Conservation (phyloP, 35 echinoderm and acorn worm species). For the Patiria miniata region DNA sequence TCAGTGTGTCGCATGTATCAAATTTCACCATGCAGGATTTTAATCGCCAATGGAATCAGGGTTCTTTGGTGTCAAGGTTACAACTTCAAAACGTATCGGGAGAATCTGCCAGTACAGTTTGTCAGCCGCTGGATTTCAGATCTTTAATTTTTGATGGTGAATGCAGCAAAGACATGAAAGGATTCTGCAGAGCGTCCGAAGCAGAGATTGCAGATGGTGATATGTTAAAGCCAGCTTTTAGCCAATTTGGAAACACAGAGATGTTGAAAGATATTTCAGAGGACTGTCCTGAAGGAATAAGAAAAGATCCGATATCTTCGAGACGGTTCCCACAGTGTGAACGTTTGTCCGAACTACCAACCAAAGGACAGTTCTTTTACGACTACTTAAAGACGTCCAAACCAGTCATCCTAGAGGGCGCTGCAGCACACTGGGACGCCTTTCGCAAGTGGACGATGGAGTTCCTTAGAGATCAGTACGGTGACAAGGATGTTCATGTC, state of each 20-base stretch:
- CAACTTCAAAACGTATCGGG: neutral
- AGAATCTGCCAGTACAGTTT: neutral
- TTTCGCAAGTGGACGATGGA: constrained; percentile 85
- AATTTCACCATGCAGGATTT: constrained; percentile 54
- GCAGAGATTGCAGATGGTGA: neutral
- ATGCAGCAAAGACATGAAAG: neutral
- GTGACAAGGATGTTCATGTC: constrained; percentile 70
- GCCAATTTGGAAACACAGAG: neutral
- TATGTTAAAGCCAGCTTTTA: neutral
- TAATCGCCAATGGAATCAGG: neutral
- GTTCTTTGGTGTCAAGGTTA: neutral
- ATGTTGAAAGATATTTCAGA: no score
- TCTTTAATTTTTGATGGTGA: neutral
- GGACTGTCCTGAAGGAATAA: neutral
- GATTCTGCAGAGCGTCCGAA: neutral
- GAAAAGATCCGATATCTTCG: neutral
- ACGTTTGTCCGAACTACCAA: constrained; percentile 37
- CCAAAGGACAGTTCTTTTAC: constrained; percentile 68
- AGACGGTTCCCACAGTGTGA: constrained; percentile 54
- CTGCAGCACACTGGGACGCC: constrained; percentile 67
- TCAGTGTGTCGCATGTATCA: constrained; percentile 45
- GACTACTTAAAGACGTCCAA: constrained; percentile 67
- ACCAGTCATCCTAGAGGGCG: constrained; percentile 73
- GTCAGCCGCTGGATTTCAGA: neutral
- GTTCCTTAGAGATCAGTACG: constrained; percentile 60